These are phyloP conservation scores for Esox niger DNA, from an alignment of 2,113 vertebrate genomes.

Conservation along the genomic window DNA sequence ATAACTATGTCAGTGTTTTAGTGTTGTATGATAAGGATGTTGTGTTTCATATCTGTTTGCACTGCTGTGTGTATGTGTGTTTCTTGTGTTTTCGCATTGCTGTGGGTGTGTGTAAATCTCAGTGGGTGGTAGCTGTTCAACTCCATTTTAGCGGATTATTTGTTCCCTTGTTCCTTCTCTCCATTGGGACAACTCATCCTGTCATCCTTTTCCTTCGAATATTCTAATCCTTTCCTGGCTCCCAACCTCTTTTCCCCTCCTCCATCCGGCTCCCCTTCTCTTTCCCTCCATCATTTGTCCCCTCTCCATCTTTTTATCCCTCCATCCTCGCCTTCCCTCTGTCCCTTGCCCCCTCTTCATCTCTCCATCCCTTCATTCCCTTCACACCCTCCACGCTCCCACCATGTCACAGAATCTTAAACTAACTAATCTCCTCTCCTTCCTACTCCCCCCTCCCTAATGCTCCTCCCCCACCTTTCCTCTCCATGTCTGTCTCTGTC, in stretches of 20 bases:
- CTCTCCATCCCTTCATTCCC: neutral
- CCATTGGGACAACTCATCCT: slow-evolving; percentile 56
- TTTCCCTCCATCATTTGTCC: neutral
- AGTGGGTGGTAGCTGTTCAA: slow-evolving; percentile 65
- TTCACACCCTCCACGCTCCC: neutral
- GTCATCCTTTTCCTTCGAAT: slow-evolving; percentile 58
- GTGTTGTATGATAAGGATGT: too few relatives aligned
- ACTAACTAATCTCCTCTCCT: neutral
- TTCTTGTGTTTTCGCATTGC: neutral
- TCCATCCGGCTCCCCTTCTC: neutral
- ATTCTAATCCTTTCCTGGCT: slow-evolving; percentile 58
- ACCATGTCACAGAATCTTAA: neutral
- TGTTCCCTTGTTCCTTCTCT: slow-evolving; percentile 26
- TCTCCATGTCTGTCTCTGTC: neutral
- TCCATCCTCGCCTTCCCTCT: neutral
- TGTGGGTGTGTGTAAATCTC: slow-evolving; percentile 22
- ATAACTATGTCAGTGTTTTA: neutral
- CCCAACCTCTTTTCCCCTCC: slow-evolving; percentile 39
- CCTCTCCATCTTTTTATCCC: neutral
- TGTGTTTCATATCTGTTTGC: neutral
- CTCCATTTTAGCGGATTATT: slow-evolving; percentile 64
- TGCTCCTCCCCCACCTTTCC: neutral
- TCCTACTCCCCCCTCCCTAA: neutral
- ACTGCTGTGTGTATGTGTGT: slow-evolving; percentile 6
- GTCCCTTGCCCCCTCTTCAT: neutral